Evolutionary conservation across 2,888 invertebrate genomes (phyloP), one percentile per base, ranked within the genome.

Genomic region (Protodeltote pygarga): DNA sequence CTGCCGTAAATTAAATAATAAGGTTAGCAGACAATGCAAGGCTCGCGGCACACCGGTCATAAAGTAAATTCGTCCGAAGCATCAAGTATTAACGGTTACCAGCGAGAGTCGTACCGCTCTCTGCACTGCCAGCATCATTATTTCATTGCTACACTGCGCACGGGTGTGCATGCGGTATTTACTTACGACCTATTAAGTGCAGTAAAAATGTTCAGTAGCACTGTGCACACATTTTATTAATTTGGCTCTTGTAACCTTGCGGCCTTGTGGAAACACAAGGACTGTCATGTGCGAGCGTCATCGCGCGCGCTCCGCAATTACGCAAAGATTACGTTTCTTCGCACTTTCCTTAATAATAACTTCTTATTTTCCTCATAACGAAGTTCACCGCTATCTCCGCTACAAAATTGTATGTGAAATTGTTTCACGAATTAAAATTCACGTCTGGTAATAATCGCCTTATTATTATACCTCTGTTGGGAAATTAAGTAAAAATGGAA

Each of bases 381-480:
- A 23, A 20, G 15, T 16, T 11, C 14, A 34, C 13, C 15, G 15
- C 6, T 17, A 23, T 27, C 31, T 11, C 14, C 10, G 9, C 23
- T 19, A 4, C 19, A 6, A 13, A 40, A 34, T 38, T 38, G 13
- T 39, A 39, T 27, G 25, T 20, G 19, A 32, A 33, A 49, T 29
- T 42, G 21, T 40, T 39, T 14, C 28, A 46, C 29, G 35, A 15
- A 49, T 45, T 54, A 49, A 48, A 51, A 47, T 42, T 35, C 31
- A 23, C 21, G 9, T 8, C 27, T 29, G 8, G 16, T 38, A 31
- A 38, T 52, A 29, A 38, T 64, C 15, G 31, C 9, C 13, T 42
- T 37, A 55, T 42, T 46, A 51, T 49, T 48, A 60, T 55, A 45
- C 45, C 40, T 47, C 49, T 47, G 35, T 59, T 47, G 46, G 53